Conservation (phyloP, 2,113 vertebrate genomes). For the Shinisaurus crocodilurus region DNA sequence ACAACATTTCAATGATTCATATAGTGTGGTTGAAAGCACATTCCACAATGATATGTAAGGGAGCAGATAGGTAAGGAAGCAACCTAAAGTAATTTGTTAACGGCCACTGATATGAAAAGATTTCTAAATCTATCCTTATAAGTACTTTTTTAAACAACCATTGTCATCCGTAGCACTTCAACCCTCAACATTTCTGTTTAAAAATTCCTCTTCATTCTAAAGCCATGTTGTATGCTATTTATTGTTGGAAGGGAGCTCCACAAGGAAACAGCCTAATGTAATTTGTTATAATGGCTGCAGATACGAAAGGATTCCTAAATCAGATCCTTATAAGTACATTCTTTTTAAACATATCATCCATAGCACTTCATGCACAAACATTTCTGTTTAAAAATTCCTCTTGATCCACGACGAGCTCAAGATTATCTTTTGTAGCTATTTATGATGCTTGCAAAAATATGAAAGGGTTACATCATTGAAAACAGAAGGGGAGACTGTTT, state of each 20-base stretch:
- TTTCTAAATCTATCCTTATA: conserved; percentile 59
- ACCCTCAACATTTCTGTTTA: conserved; percentile 28
- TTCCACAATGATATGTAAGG: conserved; percentile 20
- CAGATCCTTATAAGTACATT: conserved; percentile 58
- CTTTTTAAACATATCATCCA: conserved; percentile 50
- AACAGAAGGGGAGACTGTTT: not conserved
- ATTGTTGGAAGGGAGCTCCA: conserved; percentile 20
- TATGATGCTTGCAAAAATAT: conserved; percentile 34
- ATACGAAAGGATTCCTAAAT: conserved; percentile 42
- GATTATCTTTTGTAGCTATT: not conserved
- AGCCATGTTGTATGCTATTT: rapidly evolving
- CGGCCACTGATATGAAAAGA: conserved; percentile 30
- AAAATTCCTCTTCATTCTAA: not conserved
- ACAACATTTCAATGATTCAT: not conserved
- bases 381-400: not conserved
- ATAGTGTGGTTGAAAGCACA: conserved; percentile 27
- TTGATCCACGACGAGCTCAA: not conserved
- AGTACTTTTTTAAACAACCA: conserved; percentile 43
- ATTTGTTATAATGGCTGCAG: conserved; percentile 46
- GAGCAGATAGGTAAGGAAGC: conserved; percentile 44
- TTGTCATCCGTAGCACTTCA: conserved; percentile 55
- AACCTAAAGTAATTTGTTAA: conserved; percentile 45
- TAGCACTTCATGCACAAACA: conserved; percentile 52
- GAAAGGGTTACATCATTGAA: conserved; percentile 4
- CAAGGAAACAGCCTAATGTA: conserved; percentile 40